These are phyloP conservation scores for Magallana ariakensis DNA, from an alignment of 1,140 invertebrate species.

Conservation along the genomic window DNA sequence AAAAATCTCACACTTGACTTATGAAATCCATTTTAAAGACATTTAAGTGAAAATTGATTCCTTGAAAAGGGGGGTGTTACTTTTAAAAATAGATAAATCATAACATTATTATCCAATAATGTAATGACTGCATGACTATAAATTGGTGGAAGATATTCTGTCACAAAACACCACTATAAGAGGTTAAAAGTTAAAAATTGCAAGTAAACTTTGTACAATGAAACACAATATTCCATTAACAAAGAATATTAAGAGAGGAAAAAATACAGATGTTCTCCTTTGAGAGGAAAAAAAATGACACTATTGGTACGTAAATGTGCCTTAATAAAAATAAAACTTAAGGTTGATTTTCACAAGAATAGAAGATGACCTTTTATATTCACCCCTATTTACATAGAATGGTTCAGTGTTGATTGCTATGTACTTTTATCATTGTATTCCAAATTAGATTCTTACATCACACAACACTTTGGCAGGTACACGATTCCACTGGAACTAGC, in stretches of 20 bases:
- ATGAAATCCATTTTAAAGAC: neutral
- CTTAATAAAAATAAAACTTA: no score
- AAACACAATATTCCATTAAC: no score
- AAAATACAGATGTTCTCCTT: no score
- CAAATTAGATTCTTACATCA: slow-evolving; percentile 32
- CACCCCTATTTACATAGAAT: neutral
- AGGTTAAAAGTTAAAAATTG: no score
- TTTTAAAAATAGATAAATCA: slow-evolving; percentile 11
- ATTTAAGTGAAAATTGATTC: neutral
- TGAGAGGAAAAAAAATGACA: no score
- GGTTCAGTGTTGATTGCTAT: neutral
- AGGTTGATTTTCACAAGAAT: neutral
- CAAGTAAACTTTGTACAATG: no score
- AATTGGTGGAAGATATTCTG: no score
- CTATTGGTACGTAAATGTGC: no score
- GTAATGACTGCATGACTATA: no score
- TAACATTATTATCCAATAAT: no score
- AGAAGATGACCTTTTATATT: slow-evolving; percentile 5
- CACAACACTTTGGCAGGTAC: neutral
- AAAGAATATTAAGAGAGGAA: no score
- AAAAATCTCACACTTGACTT: slow-evolving; percentile 28
- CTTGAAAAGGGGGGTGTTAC: neutral
- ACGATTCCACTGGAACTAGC: neutral
- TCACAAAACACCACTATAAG: no score
- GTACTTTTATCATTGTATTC: slow-evolving; percentile 9